These are phyloP conservation scores for Drosophila acutilabella DNA, from an alignment of 2,888 invertebrate genomes.

Conservation along the genomic window DNA sequence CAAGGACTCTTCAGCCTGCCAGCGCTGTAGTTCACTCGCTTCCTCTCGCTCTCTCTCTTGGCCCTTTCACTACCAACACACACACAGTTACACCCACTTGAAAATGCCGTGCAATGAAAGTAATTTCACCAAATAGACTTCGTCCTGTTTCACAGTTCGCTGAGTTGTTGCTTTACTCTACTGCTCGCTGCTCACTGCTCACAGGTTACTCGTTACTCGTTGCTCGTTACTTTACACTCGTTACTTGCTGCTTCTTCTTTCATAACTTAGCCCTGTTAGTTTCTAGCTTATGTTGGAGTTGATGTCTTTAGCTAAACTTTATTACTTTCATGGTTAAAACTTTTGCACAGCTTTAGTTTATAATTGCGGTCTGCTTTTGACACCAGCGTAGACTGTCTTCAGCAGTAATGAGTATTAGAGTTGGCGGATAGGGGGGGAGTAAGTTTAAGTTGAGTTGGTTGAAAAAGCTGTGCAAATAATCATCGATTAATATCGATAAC, in stretches of 20 bases:
- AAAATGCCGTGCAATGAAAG: constrained; percentile 76
- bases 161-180: constrained; percentile 27
- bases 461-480: too few species aligned
- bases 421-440: too few species aligned
- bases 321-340: too few species aligned
- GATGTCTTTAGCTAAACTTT: neutral
- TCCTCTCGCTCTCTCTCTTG: neutral
- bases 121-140: constrained; percentile 78
- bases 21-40: constrained; percentile 19
- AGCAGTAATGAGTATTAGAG: too few species aligned
- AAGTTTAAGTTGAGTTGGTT: too few species aligned
- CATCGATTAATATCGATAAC: too few species aligned
- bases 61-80: constrained; percentile 20
- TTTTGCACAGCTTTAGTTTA: too few species aligned
- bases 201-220: constrained; percentile 15
- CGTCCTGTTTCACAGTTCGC: constrained; percentile 54
- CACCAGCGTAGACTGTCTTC: too few species aligned
- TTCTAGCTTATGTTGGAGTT: neutral
- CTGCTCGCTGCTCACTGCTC: neutral
- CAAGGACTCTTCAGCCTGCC: constrained; percentile 80
- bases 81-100: constrained; percentile 52
- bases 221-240: constrained; percentile 12
- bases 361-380: too few species aligned
- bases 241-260: too few species aligned
- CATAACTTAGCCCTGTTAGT: neutral